A percentile compares a stretch with the other conserved stretches of the same genome.
phyloP scores from a whole-genome alignment of 2,113 vertebrate species.

The Oncorhynchus mykiss region DNA sequence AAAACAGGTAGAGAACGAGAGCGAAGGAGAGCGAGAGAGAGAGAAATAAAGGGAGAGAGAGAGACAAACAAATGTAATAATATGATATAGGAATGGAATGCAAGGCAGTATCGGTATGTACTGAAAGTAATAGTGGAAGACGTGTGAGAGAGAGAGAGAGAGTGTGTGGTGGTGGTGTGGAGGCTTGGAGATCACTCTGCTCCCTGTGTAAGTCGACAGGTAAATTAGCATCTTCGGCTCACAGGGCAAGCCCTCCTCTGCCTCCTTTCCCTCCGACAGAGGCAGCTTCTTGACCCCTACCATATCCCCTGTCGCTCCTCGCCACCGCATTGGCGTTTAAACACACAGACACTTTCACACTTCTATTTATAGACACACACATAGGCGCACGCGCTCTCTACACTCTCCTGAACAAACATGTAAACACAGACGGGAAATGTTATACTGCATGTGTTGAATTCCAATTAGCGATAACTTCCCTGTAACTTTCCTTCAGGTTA shows the following conservation, averaged over 20 bases:
- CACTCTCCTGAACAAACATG: slow-evolving; percentile 1
- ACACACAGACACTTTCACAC: slow-evolving; percentile 21
- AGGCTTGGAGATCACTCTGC: slow-evolving; percentile 11
- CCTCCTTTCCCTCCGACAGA: slow-evolving; percentile 30
- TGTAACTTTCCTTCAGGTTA: too few species aligned
- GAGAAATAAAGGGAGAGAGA: not conserved
- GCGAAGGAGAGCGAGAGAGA: not conserved
- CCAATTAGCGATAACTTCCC: too few species aligned
- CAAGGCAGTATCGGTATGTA: too few species aligned
- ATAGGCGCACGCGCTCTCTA: not conserved
- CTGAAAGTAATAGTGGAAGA: too few species aligned
- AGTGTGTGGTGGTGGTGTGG: not conserved
- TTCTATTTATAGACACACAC: not conserved
- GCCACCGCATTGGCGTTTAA: slow-evolving; percentile 40
- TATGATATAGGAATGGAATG: not conserved
- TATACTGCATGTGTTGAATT: too few species aligned
- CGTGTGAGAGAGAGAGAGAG: not conserved
- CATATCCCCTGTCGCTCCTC: slow-evolving; percentile 42
- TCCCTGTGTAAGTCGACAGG: slow-evolving; percentile 49
- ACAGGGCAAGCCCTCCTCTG: slow-evolving; percentile 33
- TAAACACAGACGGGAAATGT: too few species aligned
- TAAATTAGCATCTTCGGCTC: slow-evolving; percentile 61
- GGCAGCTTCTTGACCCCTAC: slow-evolving; percentile 56
- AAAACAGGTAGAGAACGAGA: not conserved
- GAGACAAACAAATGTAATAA: not conserved